Percentiles rank a stretch among this genome's conserved stretches.
Evolutionary conservation across 2,113 vertebrate genomes (phyloP).

Genomic region (Malurus melanocephalus): DNA sequence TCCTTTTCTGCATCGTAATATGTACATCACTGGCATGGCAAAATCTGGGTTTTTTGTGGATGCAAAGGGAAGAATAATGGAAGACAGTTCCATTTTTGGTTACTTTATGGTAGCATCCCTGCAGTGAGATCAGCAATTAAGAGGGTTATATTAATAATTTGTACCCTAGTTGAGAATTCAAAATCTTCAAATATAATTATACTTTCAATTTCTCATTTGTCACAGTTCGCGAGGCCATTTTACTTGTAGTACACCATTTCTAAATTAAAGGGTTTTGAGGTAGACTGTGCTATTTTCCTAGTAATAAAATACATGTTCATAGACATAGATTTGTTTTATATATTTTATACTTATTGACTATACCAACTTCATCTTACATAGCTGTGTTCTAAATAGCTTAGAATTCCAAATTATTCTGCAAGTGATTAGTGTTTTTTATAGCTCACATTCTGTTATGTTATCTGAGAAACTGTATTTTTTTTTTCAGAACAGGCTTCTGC

Average conservation of each 20-base stretch:
- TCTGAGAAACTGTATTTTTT: background rate
- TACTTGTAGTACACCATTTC: no score
- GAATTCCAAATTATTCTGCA: background rate
- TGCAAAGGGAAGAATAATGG: background rate
- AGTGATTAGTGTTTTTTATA: background rate
- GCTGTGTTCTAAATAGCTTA: background rate
- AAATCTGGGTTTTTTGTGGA: background rate
- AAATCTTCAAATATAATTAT: background rate
- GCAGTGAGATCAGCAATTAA: background rate
- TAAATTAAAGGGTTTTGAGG: background rate
- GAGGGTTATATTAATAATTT: background rate
- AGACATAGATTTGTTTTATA: background rate
- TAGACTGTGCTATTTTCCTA: background rate
- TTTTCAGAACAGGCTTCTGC: background rate
- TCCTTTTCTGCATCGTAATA: background rate
- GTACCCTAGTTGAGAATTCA: background rate
- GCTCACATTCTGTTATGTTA: background rate
- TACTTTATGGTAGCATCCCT: background rate
- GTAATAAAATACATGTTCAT: background rate
- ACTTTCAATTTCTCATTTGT: background rate
- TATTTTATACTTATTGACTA: background rate
- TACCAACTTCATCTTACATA: background rate
- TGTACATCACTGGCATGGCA: background rate
- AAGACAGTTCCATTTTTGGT: background rate
- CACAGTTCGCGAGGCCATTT: background rate